phyloP scores from a whole-genome alignment of 2,888 invertebrate species.

The Malthinus seriepunctatus region DNA sequence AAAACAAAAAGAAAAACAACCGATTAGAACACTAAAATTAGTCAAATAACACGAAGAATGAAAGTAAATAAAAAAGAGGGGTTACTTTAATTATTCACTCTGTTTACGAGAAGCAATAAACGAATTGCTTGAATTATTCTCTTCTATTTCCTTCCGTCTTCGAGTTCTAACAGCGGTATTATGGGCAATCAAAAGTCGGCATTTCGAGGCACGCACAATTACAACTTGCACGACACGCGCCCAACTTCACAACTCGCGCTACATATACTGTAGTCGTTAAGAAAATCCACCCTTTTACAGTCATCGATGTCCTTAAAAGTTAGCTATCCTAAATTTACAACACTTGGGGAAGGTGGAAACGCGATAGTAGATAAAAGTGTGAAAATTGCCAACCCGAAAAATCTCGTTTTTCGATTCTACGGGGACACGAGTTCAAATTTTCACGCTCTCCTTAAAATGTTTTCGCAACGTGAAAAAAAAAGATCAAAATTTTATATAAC shows the following conservation, averaged over 20 bases:
- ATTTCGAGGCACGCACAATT: constrained; percentile 38
- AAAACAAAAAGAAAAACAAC: constrained; percentile 56
- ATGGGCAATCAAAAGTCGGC: constrained; percentile 46
- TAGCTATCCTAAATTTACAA: constrained; percentile 34
- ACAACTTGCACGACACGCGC: constrained; percentile 37
- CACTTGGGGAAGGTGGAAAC: constrained; percentile 36
- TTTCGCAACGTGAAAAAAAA: constrained; percentile 15
- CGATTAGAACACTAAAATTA: constrained; percentile 32
- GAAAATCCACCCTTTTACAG: constrained; percentile 28
- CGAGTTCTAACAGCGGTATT: constrained; percentile 42
- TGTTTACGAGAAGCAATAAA: constrained; percentile 46
- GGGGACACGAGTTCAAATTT: constrained; percentile 32
- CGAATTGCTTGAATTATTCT: constrained; percentile 45
- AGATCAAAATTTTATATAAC: constrained; percentile 15
- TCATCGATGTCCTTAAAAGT: constrained; percentile 33
- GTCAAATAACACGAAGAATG: constrained; percentile 33
- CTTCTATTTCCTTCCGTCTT: constrained; percentile 44
- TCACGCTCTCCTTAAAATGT: constrained; percentile 12
- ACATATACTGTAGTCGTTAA: constrained; percentile 27
- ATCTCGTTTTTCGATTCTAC: constrained; percentile 20
- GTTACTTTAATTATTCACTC: constrained; percentile 43
- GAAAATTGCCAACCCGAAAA: constrained; percentile 27
- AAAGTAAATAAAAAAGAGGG: constrained; percentile 42
- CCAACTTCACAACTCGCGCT: constrained; percentile 21
- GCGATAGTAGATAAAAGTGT: constrained; percentile 29